Evolutionary conservation across 2,888 invertebrate species (phyloP), one percentile per base, ranked within the genome.

Genomic region (Meteorus colon): DNA sequence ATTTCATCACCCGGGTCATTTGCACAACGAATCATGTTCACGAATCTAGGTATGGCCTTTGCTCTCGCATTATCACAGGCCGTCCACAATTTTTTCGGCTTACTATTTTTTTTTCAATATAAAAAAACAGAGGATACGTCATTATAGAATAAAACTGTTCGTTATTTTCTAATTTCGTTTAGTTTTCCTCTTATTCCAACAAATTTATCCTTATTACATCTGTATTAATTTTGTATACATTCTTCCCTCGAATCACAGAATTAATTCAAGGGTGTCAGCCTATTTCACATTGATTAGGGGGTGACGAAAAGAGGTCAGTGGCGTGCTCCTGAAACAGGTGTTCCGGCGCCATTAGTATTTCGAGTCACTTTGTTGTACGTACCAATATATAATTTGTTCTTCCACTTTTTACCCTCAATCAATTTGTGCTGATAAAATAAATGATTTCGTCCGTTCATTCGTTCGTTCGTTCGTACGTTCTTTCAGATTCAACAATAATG

Each of bases 1-100:
- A 83, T 83, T 83, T 84, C 85, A 82, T 84, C 86, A 82, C 83
- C 84, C 84, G 81, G 82, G 80, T 82, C 87, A 85, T 86, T 82
- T 83, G 84, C 85, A 82, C 85, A 82, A 86, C 87, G 84, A 88
- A 85, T 86, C 88, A 88, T 88, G 88, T 87, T 88, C 88, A 87
- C 87, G 83, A 83, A 77, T 82, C 85, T 79, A 83, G 79, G 77
- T 60, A 62, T 74, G 78, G 83, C 82, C 84, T 83, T 82, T 82
- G 84, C 81, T 85, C 85, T 86, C 82, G 86, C 88, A 88, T 88
- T 86, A 85, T 88, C 79, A 74, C 62, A 37, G 65, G 71, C 73
- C 62, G 27, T 76, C 67, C 66, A 48, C 60, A 41, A 73, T 59
- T 65, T 76, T 51, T 69, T 41, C 2, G 41, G 12, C 8, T 65